phyloP scores from a whole-genome alignment of 2,113 vertebrate species.

The Cyprinodon variegatus region DNA sequence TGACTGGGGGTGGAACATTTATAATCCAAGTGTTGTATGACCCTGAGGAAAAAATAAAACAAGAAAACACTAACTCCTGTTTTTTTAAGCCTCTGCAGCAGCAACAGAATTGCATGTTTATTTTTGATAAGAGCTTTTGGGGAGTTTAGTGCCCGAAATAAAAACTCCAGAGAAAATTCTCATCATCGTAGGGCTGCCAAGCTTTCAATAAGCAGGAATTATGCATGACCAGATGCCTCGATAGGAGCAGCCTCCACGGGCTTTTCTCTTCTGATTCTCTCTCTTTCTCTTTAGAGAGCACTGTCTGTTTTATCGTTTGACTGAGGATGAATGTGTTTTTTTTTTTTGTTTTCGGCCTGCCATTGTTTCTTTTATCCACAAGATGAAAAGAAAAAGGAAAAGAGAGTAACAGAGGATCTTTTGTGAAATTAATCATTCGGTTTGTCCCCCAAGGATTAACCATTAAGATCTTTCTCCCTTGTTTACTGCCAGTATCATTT shows the following conservation, averaged over 20 bases:
- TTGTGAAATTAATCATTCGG: conserved; percentile 8
- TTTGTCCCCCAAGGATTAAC: conserved; percentile 1
- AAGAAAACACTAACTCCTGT: not conserved
- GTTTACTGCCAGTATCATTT: conserved; percentile 13
- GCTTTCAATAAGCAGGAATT: conserved; percentile 76
- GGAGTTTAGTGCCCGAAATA: conserved; percentile 64
- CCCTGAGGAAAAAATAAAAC: conserved; percentile 9
- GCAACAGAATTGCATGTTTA: conserved; percentile 59
- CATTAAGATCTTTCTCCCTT: conserved; percentile 21
- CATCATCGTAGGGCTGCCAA: conserved; percentile 66
- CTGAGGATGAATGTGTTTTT: conserved; percentile 34
- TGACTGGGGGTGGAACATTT: conserved; percentile 10
- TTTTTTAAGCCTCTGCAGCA: conserved; percentile 12
- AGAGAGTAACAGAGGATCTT: conserved; percentile 10
- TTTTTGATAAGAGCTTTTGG: conserved; percentile 69
- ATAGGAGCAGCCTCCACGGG: conserved; percentile 52
- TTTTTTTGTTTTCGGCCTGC: not conserved
- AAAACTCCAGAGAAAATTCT: conserved; percentile 68
- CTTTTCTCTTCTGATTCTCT: conserved; percentile 11
- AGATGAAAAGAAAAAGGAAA: conserved; percentile 37
- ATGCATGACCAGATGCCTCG: conserved; percentile 78
- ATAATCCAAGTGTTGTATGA: conserved; percentile 23
- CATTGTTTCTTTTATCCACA: conserved; percentile 48
- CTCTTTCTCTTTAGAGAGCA: conserved; percentile 15
- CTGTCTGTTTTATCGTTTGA: conserved; percentile 49